Base-by-base conservation (phyloP, 2,113 vertebrate genomes). In the Perca schrenkii region DNA sequence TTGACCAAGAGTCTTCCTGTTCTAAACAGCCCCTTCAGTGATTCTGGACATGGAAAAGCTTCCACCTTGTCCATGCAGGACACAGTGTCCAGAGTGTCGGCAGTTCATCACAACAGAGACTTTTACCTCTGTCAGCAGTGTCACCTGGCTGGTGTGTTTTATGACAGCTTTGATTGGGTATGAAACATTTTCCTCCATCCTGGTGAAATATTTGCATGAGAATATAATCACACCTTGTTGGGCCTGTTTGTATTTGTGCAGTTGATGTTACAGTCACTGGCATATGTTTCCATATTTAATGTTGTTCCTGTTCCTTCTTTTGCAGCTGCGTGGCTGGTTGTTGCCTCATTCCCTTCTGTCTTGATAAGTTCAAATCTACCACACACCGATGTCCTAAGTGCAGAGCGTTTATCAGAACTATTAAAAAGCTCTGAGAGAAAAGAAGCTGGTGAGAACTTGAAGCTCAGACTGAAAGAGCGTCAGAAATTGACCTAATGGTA, bases 271-370 rank as follows among this genome's bases (percentile, higher is more conserved):
- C 8, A 12, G 21, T 21, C 21, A 61, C 21, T 34, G 8, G 6
- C 2, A 11, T n/a, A 8, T 17, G 2, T 25, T 64, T 75, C 22
- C 49, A 81, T n/a, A 66, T 68, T 69, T 46, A 8, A n/a, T 6
- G 43, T 16, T 54, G 6, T 74, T 62, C 17, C 28, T 49, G 7
- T 83, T 78, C 11, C 4, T 61, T 77, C 8, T 77, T 62, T 74
- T 34, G 4, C 89, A 95, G 95, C 11, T 92, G 95, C 5, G 69
- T 90, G 2, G 93, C 87, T 3, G 95, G 95, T 49, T 96, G 95
- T 77, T 95, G 95, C 77, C 47, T 95, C 4, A 22, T 96, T 74
- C 94, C 94, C 12, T 95, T 96, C 91, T 96, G 93, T 86, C 0
- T 78, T 0, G 69, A 89, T 0, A 15, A 0, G 21, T 93, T 82